phyloP scores from a whole-genome alignment of 1,140 invertebrate genomes.

The Eumaeus atala region DNA sequence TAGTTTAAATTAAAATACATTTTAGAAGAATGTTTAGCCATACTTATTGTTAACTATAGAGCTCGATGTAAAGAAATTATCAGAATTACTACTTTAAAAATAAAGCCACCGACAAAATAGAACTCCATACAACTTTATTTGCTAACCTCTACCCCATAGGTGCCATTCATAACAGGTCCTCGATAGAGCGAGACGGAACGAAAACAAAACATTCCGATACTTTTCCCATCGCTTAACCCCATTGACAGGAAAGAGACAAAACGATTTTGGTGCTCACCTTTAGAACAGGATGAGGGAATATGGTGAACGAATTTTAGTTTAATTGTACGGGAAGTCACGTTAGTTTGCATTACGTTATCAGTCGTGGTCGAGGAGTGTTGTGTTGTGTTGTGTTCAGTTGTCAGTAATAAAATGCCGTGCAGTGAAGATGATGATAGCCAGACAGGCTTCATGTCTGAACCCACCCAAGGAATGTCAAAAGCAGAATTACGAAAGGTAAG shows the following conservation, averaged over 20 bases:
- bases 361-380: slow-evolving; percentile 28
- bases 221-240: slow-evolving; percentile 52
- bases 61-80: neutral
- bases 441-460: slow-evolving; percentile 49
- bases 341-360: slow-evolving; percentile 35
- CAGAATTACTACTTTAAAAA: slow-evolving; percentile 16
- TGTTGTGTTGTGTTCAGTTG: slow-evolving; percentile 17
- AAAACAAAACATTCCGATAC: slow-evolving; percentile 73
- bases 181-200: slow-evolving; percentile 55
- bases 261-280: slow-evolving; percentile 30
- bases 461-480: slow-evolving; percentile 51
- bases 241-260: slow-evolving; percentile 35
- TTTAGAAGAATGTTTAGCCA: no score
- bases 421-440: slow-evolving; percentile 68
- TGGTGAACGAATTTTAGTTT: slow-evolving; percentile 52
- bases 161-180: slow-evolving; percentile 57
- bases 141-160: slow-evolving; percentile 29
- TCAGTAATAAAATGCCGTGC: slow-evolving; percentile 46
- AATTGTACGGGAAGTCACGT: slow-evolving; percentile 38
- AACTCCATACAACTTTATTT: slow-evolving; percentile 28
- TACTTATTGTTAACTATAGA: no score
- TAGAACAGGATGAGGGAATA: slow-evolving; percentile 46
- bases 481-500: slow-evolving; percentile 61
- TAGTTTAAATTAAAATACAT: no score
- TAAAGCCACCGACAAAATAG: slow-evolving; percentile 29